Conservation (phyloP, 2,797 vertebrate species). For the Schizopygopsis pylzovi region DNA sequence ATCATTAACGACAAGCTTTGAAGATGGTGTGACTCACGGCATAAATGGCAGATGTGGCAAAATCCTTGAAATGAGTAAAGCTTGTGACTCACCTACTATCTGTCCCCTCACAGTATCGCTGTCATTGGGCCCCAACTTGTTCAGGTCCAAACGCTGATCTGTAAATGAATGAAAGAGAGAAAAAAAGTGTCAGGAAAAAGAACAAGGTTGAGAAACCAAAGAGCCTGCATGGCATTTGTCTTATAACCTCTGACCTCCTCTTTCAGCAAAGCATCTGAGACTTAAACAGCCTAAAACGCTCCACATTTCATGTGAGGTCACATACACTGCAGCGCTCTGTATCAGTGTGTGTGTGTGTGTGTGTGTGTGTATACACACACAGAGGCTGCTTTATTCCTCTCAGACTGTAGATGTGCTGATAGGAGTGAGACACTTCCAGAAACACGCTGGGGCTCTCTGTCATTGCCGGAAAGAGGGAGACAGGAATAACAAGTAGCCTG, state of each 20-base stretch:
- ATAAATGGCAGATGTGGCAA: slow-evolving; percentile 37
- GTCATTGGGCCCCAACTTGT: slow-evolving; percentile 97
- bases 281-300: slow-evolving; percentile 4
- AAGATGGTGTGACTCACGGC: slow-evolving; percentile 33
- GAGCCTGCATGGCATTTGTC: slow-evolving; percentile 1
- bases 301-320: slow-evolving; percentile 41
- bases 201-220: not conserved
- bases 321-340: slow-evolving; percentile 23
- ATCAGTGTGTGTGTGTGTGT: slow-evolving; percentile 19
- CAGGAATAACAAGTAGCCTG: slow-evolving; percentile 71
- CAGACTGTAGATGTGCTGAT: slow-evolving; percentile 65
- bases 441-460: slow-evolving; percentile 63
- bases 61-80: not conserved
- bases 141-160: slow-evolving; percentile 99
- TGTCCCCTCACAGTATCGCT: slow-evolving; percentile 96
- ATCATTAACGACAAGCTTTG: slow-evolving; percentile 32
- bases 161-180: slow-evolving; percentile 56
- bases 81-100: slow-evolving; percentile 90
- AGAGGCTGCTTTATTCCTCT: slow-evolving; percentile 76
- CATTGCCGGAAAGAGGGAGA: slow-evolving; percentile 57
- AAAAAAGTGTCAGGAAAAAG: not conserved
- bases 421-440: slow-evolving; percentile 74
- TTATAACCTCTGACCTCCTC: not conserved
- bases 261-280: not conserved
- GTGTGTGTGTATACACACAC: not conserved